A percentile compares a stretch with the other conserved stretches of the same genome.
phyloP scores from a whole-genome alignment of 2,888 invertebrate species.

The Drosophila stalkeri region DNA sequence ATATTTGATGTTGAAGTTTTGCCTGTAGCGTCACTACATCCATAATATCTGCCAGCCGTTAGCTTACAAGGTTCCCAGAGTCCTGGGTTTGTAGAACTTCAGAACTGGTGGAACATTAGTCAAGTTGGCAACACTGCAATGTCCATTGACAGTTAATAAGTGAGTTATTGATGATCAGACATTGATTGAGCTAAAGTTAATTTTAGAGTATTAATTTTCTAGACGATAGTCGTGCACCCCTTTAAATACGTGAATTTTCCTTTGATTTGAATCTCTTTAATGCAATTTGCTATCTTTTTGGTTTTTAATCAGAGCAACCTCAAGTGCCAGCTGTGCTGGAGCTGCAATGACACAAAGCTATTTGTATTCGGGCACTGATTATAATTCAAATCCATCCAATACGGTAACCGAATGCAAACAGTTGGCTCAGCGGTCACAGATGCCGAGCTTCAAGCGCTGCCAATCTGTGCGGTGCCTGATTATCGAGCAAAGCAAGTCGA shows the following conservation, averaged over 20 bases:
- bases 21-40: too few relatives aligned
- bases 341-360: constrained; percentile 16
- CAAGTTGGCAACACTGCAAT: too few relatives aligned
- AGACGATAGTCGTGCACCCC: not conserved
- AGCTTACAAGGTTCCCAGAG: too few relatives aligned
- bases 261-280: not conserved
- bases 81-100: too few relatives aligned
- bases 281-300: not conserved
- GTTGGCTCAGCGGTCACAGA: constrained; percentile 9
- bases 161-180: too few relatives aligned
- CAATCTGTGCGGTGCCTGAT: constrained; percentile 31
- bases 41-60: too few relatives aligned
- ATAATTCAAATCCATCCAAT: constrained; percentile 21
- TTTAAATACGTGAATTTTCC: not conserved
- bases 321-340: constrained; percentile 13
- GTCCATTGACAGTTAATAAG: too few relatives aligned
- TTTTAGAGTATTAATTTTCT: not conserved
- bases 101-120: too few relatives aligned
- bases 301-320: not conserved
- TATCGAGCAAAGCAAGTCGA: constrained; percentile 35
- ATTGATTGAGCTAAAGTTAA: too few relatives aligned
- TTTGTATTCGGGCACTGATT: constrained; percentile 18
- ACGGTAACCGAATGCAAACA: constrained; percentile 22
- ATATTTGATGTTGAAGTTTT: too few relatives aligned
- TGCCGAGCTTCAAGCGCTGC: constrained; percentile 18